These are phyloP conservation scores for Doris montereyensis DNA, from an alignment of 2,888 invertebrate genomes.

Conservation along the genomic window DNA sequence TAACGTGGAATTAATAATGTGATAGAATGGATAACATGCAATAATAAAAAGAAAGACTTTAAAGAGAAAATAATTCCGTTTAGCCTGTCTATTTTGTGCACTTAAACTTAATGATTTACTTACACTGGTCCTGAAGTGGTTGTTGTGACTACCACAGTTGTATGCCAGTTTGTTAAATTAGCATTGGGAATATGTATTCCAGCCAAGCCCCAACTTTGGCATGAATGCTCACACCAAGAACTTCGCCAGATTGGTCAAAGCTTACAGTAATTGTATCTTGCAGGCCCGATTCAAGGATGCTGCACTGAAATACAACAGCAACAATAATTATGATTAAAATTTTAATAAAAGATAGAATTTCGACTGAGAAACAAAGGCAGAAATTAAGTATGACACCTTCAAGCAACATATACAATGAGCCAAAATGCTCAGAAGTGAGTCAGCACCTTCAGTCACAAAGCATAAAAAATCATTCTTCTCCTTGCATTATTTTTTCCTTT, in stretches of 20 bases:
- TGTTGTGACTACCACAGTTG: slow-evolving; percentile 85
- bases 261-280: slow-evolving; percentile 86
- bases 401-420: background rate
- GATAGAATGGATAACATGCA: too few species aligned
- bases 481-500: too few species aligned
- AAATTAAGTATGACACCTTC: too few species aligned
- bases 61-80: too few species aligned
- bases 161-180: slow-evolving; percentile 77
- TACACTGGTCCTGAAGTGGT: slow-evolving; percentile 87
- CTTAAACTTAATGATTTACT: too few species aligned
- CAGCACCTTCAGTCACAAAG: too few species aligned
- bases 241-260: slow-evolving; percentile 84
- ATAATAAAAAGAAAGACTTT: too few species aligned
- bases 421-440: background rate
- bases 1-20: too few species aligned
- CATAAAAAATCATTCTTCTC: too few species aligned
- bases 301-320: slow-evolving; percentile 76
- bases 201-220: slow-evolving; percentile 73
- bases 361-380: background rate
- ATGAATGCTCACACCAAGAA: slow-evolving; percentile 76
- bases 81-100: too few species aligned
- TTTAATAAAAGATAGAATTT: background rate
- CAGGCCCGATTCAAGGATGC: slow-evolving; percentile 83
- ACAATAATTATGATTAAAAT: background rate
- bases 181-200: slow-evolving; percentile 53